Evolutionary conservation across 2,113 vertebrate genomes (phyloP).

Genomic region (Clupea harengus): DNA sequence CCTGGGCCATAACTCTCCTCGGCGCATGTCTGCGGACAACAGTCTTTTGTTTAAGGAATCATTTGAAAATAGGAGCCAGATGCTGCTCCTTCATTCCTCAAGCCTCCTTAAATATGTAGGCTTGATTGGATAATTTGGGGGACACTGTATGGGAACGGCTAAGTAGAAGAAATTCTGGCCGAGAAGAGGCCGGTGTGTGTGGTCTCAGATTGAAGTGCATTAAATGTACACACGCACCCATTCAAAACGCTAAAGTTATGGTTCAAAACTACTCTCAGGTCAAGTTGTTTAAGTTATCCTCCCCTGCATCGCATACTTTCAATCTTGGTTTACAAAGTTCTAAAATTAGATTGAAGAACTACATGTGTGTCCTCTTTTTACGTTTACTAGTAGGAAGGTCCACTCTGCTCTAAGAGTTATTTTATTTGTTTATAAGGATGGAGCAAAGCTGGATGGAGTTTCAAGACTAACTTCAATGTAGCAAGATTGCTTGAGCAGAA

Average conservation of each 20-base stretch:
- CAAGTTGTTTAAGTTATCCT: not conserved
- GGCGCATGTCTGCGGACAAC: constrained; percentile 56
- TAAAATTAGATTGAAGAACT: not conserved
- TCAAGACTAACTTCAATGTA: not conserved
- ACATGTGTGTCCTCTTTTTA: constrained; percentile 37
- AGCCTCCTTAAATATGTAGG: constrained; percentile 58
- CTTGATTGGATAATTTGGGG: constrained; percentile 67
- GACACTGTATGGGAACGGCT: not conserved
- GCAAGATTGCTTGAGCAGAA: not conserved
- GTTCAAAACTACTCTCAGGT: not conserved
- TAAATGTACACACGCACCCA: not conserved
- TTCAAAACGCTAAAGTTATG: not conserved
- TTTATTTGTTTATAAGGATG: not conserved
- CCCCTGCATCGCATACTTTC: not conserved
- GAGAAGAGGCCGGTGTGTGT: not conserved
- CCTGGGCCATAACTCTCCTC: constrained; percentile 21
- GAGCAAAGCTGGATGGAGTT: too few relatives aligned
- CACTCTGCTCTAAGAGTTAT: not conserved
- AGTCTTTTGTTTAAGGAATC: constrained; percentile 63
- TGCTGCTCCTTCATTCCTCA: constrained; percentile 61
- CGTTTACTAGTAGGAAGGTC: not conserved
- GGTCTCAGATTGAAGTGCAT: not conserved
- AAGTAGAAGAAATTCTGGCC: not conserved
- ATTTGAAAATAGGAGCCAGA: constrained; percentile 70
- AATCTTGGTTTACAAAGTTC: not conserved